Base-by-base conservation (phyloP, 2,888 invertebrate genomes). In the Drosophila peninsularis region DNA sequence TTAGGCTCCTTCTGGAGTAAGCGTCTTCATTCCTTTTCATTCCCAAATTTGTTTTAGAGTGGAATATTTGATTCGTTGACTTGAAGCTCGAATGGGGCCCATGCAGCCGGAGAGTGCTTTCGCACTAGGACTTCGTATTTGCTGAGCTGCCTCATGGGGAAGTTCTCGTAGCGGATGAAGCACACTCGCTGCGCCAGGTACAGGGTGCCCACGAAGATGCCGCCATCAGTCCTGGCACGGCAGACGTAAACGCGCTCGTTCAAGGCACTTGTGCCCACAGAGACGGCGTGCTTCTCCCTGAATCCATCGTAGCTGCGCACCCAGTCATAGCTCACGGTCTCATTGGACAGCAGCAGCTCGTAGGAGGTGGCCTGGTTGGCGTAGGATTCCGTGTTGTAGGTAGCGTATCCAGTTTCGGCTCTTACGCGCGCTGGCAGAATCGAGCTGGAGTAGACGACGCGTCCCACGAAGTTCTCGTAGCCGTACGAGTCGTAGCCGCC, bases 391-490 rank as follows among this genome's bases (percentile, higher is more conserved):
- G 65, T 68, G n/a, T 80, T 80, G 17, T 10, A 80, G 5, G 64
- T 55, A 3, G 70, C 62, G 17, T 36, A 55, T 13, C 53, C 67
- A 7, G 71, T 42, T 21, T 81, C 81, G 2, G 80, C 68, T 2
- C 76, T 49, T n/a, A 81, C 57, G 4, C 81, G 80, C 0, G 82
- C 81, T 1, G 81, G 81, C 34, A 76, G 13, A 6, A 71, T 6
- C 1, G 44, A 56, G 10, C 17, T 50, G 13, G 17, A 17, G 44
- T 69, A 75, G 0, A 0, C 0, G 1, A 41, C 44, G 14, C 85
- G 85, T 6, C 80, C 81, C 21, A 82, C 86, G 32, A 45, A 82
- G 61, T 30, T 82, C 17, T 77, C 52, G 44, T 82, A 82, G 14
- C 85, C 85, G 0, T 55, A 19, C 0, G 77, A 13, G 55, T 82